phyloP scores from a whole-genome alignment of 2,797 vertebrate genomes.

The Myotis pilosus region DNA sequence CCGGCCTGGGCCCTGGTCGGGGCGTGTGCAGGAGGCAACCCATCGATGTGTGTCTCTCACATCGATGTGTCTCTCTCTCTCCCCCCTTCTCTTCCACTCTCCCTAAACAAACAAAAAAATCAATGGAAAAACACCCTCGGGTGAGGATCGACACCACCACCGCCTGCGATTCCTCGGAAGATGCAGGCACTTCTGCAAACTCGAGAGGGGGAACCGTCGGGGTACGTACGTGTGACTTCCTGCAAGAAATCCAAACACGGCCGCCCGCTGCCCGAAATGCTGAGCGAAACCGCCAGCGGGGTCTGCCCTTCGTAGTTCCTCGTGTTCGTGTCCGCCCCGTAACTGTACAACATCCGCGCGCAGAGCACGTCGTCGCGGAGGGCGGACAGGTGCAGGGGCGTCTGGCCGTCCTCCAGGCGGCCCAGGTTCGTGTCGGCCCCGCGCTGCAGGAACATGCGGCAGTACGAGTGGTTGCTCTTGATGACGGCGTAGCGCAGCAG shows the following conservation, averaged over 20 bases:
- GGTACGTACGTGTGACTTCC: slow-evolving; percentile 96
- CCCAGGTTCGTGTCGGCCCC: slow-evolving; percentile 98
- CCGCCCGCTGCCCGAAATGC: slow-evolving; percentile 95
- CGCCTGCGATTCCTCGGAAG: neutral
- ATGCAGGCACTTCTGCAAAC: neutral
- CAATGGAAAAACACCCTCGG: too few relatives aligned
- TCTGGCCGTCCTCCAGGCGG: slow-evolving; percentile 97
- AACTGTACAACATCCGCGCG: slow-evolving; percentile 95
- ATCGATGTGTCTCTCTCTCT: too few relatives aligned
- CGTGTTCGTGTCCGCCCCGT: slow-evolving; percentile 97
- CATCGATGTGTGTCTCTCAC: too few relatives aligned
- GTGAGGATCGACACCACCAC: too few relatives aligned
- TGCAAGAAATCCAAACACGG: slow-evolving; percentile 98
- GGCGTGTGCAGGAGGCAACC: too few relatives aligned
- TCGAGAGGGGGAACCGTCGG: slow-evolving; percentile 28
- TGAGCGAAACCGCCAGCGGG: slow-evolving; percentile 93
- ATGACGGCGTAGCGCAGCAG: slow-evolving; percentile 97
- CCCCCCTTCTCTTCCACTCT: too few relatives aligned
- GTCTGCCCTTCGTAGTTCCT: slow-evolving; percentile 99
- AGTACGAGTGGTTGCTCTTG: slow-evolving; percentile 98
- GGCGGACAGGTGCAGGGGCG: slow-evolving; percentile 97
- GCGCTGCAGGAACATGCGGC: slow-evolving; percentile 98
- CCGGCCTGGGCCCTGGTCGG: too few relatives aligned
- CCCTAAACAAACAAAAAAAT: too few relatives aligned
- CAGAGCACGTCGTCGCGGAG: slow-evolving; percentile 96